Conservation (phyloP, 2,797 vertebrate species). For the Leptodactylus fallax region DNA sequence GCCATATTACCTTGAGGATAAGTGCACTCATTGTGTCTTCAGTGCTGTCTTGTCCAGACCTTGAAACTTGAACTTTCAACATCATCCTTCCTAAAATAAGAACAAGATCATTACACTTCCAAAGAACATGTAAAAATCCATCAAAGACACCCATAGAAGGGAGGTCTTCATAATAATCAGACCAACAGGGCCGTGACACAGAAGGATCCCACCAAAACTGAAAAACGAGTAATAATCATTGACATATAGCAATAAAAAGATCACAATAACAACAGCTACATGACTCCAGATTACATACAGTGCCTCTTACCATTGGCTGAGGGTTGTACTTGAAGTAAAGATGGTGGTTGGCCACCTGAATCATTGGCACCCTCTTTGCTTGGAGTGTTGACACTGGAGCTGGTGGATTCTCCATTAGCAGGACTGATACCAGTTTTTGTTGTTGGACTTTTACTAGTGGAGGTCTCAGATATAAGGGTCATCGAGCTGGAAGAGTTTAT, state of each 20-base stretch:
- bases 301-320: not conserved
- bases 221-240: too few relatives aligned
- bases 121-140: not conserved
- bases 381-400: not conserved
- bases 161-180: too few relatives aligned
- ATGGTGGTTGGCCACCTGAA: not conserved
- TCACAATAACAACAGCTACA: not conserved
- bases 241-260: not conserved
- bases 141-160: too few relatives aligned
- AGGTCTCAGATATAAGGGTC: not conserved
- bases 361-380: not conserved
- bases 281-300: not conserved
- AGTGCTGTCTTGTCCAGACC: not conserved
- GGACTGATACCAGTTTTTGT: too few relatives aligned
- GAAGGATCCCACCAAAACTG: too few relatives aligned
- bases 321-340: not conserved
- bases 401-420: not conserved
- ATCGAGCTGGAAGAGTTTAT: not conserved
- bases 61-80: constrained; percentile 3
- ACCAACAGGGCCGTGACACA: too few relatives aligned
- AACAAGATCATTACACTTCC: not conserved
- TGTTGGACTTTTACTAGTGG: not conserved
- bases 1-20: constrained; percentile 14
- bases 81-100: not conserved
- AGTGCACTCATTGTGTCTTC: not conserved